Evolutionary conservation across 2,797 vertebrate species (phyloP).

Genomic region (Liparis tanakae): DNA sequence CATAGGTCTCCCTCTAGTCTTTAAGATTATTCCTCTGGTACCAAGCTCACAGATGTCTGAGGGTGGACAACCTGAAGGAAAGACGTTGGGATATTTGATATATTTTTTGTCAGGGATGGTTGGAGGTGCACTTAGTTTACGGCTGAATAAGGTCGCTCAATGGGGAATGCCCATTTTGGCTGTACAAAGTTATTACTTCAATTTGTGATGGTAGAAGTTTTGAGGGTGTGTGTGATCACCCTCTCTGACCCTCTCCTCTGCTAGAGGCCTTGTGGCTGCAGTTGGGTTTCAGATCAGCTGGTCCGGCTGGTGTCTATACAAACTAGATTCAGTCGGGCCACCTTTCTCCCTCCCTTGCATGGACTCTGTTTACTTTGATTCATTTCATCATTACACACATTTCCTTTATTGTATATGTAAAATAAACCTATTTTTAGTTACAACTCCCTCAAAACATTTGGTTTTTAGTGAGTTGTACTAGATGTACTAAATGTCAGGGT

Average conservation of each 20-base stretch:
- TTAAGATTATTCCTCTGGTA: not conserved
- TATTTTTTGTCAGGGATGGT: not conserved
- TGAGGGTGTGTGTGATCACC: not conserved
- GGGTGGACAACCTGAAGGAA: too few relatives aligned
- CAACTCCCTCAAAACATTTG: not conserved
- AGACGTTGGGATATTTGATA: not conserved
- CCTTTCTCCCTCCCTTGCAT: not conserved
- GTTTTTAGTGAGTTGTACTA: too few relatives aligned
- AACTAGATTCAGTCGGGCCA: not conserved
- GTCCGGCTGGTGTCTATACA: not conserved
- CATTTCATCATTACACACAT: not conserved
- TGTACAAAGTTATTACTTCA: not conserved
- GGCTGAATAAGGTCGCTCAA: too few relatives aligned
- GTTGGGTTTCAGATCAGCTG: not conserved
- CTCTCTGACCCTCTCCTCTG: not conserved
- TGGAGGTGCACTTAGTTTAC: not conserved
- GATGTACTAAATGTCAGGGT: too few relatives aligned
- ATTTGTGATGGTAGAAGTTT: too few relatives aligned
- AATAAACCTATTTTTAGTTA: too few relatives aligned
- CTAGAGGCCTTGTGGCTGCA: not conserved
- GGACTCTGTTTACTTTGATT: not conserved
- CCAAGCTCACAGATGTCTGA: not conserved
- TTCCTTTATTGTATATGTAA: too few relatives aligned
- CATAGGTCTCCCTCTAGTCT: not conserved
- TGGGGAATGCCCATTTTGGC: not conserved